Evolutionary conservation across 1,140 invertebrate genomes (phyloP).

Genomic region (Bombus affinis): DNA sequence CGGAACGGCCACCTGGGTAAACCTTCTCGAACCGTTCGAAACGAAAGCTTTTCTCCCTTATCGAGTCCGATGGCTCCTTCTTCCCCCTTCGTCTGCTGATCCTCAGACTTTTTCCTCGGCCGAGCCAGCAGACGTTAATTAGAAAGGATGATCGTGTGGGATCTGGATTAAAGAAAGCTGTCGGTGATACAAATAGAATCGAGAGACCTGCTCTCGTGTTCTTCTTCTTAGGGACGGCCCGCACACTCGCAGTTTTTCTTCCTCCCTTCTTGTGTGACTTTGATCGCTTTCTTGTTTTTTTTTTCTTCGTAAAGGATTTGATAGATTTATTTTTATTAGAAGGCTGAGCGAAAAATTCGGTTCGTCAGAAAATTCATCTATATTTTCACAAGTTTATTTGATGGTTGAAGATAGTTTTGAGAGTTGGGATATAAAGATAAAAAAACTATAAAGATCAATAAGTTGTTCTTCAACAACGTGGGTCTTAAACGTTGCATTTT

Average conservation of each 20-base stretch:
- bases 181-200: conserved; percentile 31
- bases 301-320: neutral
- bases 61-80: conserved; percentile 5
- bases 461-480: no score
- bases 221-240: neutral
- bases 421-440: no score
- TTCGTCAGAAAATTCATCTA: no score
- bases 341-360: neutral
- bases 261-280: neutral
- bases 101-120: conserved; percentile 31
- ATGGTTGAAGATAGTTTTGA: no score
- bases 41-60: conserved; percentile 43
- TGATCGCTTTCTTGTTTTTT: neutral
- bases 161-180: conserved; percentile 56
- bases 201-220: neutral
- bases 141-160: conserved; percentile 44
- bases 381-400: no score
- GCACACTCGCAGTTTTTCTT: neutral
- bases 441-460: no score
- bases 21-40: conserved; percentile 52
- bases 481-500: no score
- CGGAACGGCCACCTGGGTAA: conserved; percentile 70
- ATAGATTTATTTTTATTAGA: neutral
- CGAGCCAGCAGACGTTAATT: conserved; percentile 56
- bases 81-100: conserved; percentile 1